These are phyloP conservation scores for Alligator sinensis DNA, from an alignment of 2,113 vertebrate species.

Conservation along the genomic window DNA sequence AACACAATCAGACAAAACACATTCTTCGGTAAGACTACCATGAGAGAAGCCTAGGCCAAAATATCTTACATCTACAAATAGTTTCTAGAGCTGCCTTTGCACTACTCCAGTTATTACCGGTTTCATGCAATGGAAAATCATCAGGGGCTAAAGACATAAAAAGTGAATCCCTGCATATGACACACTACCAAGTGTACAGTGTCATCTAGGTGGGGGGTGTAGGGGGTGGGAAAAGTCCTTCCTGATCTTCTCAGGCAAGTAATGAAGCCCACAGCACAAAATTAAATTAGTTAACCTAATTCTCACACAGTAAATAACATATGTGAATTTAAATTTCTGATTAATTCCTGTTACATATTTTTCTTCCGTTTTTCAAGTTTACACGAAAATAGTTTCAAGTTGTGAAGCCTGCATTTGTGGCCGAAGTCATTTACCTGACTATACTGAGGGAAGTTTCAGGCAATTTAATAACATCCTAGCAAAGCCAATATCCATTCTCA, in stretches of 20 bases:
- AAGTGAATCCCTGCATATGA: not conserved
- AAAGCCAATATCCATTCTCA: not conserved
- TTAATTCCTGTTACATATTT: not conserved
- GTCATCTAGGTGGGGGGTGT: not conserved
- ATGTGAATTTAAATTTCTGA: not conserved
- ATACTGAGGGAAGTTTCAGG: not conserved
- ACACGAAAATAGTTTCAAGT: too few species aligned
- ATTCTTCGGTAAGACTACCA: too few species aligned
- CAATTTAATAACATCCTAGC: not conserved
- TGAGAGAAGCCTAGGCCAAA: not conserved
- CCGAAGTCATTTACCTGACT: too few species aligned
- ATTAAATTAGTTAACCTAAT: not conserved
- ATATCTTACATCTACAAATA: not conserved
- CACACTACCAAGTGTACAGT: not conserved
- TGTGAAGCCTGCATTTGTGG: too few species aligned
- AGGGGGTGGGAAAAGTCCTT: not conserved
- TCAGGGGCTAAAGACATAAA: not conserved
- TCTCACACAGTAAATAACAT: not conserved
- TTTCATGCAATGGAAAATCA: not conserved
- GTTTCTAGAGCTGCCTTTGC: not conserved
- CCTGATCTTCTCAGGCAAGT: not conserved
- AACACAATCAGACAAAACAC: too few species aligned
- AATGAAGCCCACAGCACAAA: not conserved
- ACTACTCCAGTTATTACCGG: too few species aligned
- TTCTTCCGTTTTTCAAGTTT: not conserved